Conservation (phyloP, 2,888 invertebrate genomes). For the Plusia festucae region DNA sequence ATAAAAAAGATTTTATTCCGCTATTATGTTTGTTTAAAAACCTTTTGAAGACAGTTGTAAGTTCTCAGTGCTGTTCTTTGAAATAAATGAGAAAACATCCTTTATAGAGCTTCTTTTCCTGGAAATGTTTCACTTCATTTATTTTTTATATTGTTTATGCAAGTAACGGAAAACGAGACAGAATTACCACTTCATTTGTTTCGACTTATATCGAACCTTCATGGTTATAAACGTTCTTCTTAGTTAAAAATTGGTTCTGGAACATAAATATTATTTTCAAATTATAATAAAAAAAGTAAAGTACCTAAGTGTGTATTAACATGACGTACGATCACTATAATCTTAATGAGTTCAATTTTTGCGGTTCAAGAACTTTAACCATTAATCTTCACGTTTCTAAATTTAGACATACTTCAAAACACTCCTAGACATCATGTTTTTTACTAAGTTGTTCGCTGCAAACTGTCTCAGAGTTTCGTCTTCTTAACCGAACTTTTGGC, state of each 20-base stretch:
- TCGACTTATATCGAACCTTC: too few relatives aligned
- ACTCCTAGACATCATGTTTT: not conserved
- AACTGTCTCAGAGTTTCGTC: conserved; percentile 4
- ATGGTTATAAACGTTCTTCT: too few relatives aligned
- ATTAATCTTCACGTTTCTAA: not conserved
- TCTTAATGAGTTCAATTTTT: not conserved
- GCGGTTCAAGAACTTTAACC: not conserved
- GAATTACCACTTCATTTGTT: not conserved
- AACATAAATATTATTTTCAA: too few relatives aligned
- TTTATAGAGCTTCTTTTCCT: not conserved
- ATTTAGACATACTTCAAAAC: not conserved
- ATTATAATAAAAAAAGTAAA: too few relatives aligned
- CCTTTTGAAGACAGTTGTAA: not conserved
- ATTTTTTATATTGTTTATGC: not conserved
- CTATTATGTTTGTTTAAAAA: conserved; percentile 15
- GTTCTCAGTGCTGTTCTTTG: not conserved
- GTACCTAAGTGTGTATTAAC: too few relatives aligned
- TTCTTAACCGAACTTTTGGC: not conserved
- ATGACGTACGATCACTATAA: too few relatives aligned
- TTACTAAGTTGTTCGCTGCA: not conserved
- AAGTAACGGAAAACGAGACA: too few relatives aligned
- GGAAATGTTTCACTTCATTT: not conserved
- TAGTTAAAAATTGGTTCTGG: too few relatives aligned
- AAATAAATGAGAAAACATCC: not conserved
- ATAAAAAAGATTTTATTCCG: conserved; percentile 12